A percentile compares a stretch with the other conserved stretches of the same genome.
phyloP scores from a whole-genome alignment of 1,140 invertebrate genomes.

The Drosophila triauraria region DNA sequence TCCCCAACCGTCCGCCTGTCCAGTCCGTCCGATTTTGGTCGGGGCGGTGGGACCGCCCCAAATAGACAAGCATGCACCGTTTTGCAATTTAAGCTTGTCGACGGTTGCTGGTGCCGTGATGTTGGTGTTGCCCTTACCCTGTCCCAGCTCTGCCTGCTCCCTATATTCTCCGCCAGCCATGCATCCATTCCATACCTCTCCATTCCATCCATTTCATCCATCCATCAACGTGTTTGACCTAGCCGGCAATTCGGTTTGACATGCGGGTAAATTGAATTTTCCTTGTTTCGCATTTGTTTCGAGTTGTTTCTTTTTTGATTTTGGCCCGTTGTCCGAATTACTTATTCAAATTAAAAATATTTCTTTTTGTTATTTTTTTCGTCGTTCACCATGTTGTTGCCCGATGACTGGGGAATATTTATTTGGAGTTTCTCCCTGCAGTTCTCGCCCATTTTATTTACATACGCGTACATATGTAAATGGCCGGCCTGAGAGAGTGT shows the following conservation, averaged over 20 bases:
- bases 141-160: constrained; percentile 26
- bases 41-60: constrained; percentile 60
- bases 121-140: constrained; percentile 15
- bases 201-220: constrained; percentile 54
- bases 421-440: constrained; percentile 42
- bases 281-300: constrained; percentile 82
- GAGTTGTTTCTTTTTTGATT: constrained; percentile 72
- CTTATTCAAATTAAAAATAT: constrained; percentile 83
- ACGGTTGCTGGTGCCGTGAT: constrained; percentile 40
- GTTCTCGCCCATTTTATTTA: constrained; percentile 27
- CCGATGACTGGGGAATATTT: constrained; percentile 74
- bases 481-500: constrained; percentile 28
- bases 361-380: constrained; percentile 25
- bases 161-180: constrained; percentile 42
- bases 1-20: constrained; percentile 14
- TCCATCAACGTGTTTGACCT: constrained; percentile 84
- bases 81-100: constrained; percentile 79
- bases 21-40: constrained; percentile 32
- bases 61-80: constrained; percentile 75
- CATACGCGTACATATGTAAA: constrained; percentile 46
- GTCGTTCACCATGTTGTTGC: constrained; percentile 26
- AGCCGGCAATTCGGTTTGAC: constrained; percentile 83
- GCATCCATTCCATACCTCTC: constrained; percentile 21
- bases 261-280: constrained; percentile 84
- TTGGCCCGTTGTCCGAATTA: constrained; percentile 77